Evolutionary conservation across 2,888 invertebrate species (phyloP).

Genomic region (Pyrrhia umbra): DNA sequence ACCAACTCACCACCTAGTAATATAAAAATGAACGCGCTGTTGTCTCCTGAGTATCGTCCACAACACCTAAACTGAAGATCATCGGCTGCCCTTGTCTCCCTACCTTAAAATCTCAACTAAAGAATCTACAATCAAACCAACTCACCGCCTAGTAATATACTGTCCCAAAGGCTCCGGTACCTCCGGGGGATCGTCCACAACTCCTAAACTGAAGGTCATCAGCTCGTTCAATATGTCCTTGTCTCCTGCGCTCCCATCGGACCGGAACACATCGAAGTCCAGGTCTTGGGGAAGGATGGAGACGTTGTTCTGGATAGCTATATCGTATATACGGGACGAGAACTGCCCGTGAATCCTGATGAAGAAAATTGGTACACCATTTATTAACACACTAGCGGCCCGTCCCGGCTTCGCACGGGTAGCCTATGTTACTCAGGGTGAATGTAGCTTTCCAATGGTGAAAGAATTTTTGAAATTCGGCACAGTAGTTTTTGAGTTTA

Average conservation of each 20-base stretch:
- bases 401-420: no score
- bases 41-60: constrained; percentile 60
- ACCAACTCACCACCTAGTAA: constrained; percentile 69
- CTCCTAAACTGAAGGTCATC: constrained; percentile 56
- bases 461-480: no score
- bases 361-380: no score
- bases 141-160: constrained; percentile 72
- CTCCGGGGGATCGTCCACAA: constrained; percentile 63
- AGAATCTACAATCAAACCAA: no score
- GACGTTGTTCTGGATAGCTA: constrained; percentile 71
- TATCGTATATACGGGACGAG: constrained; percentile 69
- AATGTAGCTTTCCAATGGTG: no score
- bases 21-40: constrained; percentile 70
- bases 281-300: constrained; percentile 68
- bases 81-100: constrained; percentile 62
- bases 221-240: constrained; percentile 66
- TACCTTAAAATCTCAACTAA: no score
- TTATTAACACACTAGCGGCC: no score
- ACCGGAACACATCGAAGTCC: constrained; percentile 64
- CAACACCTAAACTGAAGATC: constrained; percentile 48
- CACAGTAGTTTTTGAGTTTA: no score
- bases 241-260: constrained; percentile 64
- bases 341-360: constrained; percentile 80
- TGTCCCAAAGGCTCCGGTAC: constrained; percentile 70
- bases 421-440: no score